A percentile compares a stretch with the other conserved stretches of the same genome.
phyloP scores from a whole-genome alignment of 64 coral and sea anemone genomes.

The Stichodactyla mertensii region DNA sequence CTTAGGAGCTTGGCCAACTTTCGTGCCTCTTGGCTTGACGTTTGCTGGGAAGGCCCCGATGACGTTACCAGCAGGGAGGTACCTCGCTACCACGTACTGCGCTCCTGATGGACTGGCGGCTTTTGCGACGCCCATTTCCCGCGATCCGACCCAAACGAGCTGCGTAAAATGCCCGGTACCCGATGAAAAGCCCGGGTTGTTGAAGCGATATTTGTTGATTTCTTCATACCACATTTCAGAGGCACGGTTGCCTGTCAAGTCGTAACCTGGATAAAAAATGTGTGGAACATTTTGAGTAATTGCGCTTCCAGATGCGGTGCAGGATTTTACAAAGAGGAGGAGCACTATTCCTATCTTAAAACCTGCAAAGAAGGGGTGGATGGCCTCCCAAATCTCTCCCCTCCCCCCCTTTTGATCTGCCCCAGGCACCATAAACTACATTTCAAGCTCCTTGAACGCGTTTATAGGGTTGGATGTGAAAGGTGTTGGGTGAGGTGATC shows the following conservation, averaged over 20 bases:
- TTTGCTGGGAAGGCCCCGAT: slow-evolving; percentile 89
- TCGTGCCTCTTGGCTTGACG: slow-evolving; percentile 79
- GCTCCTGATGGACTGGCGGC: slow-evolving; percentile 67
- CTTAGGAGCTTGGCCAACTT: slow-evolving; percentile 37
- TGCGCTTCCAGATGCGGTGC: no score
- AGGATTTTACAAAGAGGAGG: no score
- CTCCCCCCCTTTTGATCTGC: no score
- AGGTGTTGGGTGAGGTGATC: no score
- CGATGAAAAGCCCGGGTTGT: slow-evolving; percentile 75
- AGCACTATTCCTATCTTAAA: no score
- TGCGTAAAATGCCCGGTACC: slow-evolving; percentile 96
- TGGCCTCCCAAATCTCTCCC: no score
- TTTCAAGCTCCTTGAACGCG: no score
- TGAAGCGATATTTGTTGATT: slow-evolving; percentile 87
- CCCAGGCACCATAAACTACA: no score
- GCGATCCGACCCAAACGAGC: slow-evolving; percentile 77
- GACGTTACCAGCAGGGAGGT: slow-evolving; percentile 87
- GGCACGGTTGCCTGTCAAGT: slow-evolving; percentile 72
- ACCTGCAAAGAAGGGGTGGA: no score
- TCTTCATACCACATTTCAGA: slow-evolving; percentile 99
- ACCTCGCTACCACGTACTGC: slow-evolving; percentile 87
- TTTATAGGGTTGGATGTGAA: no score
- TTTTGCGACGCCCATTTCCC: slow-evolving; percentile 87
- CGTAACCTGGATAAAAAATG: slow-evolving; percentile 51
- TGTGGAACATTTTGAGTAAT: not conserved